phyloP scores from a whole-genome alignment of 2,797 vertebrate species.

The Coregonus sp. region DNA sequence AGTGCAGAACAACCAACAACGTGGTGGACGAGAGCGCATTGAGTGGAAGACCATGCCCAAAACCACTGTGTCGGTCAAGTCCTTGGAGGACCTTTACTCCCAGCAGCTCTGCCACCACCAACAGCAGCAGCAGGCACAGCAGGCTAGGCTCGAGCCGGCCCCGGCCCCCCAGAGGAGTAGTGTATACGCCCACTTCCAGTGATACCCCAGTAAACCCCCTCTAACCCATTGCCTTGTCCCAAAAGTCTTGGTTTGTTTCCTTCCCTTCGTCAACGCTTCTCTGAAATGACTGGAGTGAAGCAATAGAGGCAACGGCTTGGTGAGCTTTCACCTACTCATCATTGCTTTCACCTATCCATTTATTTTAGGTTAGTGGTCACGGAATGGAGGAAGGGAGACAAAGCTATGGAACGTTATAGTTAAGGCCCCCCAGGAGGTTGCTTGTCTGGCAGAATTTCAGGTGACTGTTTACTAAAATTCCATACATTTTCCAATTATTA shows the following conservation, averaged over 20 bases:
- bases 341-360: not conserved
- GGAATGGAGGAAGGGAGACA: not conserved
- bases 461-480: not conserved
- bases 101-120: slow-evolving; percentile 94
- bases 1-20: slow-evolving; percentile 10
- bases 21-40: slow-evolving; percentile 90
- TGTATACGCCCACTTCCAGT: slow-evolving; percentile 83
- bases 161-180: slow-evolving; percentile 80
- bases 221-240: not conserved
- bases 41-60: slow-evolving; percentile 96
- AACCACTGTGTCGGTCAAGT: slow-evolving; percentile 90
- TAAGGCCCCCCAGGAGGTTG: not conserved
- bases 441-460: not conserved
- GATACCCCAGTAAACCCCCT: not conserved
- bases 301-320: not conserved
- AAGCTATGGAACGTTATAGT: not conserved
- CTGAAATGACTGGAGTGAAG: not conserved
- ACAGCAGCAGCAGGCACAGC: slow-evolving; percentile 77
- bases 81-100: slow-evolving; percentile 93
- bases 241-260: not conserved
- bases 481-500: slow-evolving; percentile 42
- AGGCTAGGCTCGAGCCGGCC: slow-evolving; percentile 67
- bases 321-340: not conserved
- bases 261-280: not conserved
- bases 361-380: not conserved